These are phyloP conservation scores for Augochlorella aurata DNA, from an alignment of 2,888 invertebrate species.

Conservation along the genomic window DNA sequence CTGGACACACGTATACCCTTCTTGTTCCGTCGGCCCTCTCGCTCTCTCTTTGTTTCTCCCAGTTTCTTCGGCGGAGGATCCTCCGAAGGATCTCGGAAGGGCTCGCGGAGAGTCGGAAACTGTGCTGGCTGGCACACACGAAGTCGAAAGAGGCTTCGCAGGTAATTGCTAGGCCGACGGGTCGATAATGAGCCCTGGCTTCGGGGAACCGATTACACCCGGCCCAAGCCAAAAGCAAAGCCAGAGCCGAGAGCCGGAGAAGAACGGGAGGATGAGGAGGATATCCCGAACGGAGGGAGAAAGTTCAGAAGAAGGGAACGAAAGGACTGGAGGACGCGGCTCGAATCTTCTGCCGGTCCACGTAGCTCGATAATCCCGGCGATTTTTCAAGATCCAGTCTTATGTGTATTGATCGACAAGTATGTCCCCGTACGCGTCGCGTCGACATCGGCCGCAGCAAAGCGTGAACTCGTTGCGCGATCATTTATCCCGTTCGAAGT, in stretches of 20 bases:
- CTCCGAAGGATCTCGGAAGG: slow-evolving; percentile 63
- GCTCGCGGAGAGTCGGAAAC: slow-evolving; percentile 70
- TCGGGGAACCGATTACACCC: slow-evolving; percentile 82
- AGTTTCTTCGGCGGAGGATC: slow-evolving; percentile 35
- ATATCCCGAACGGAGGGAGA: slow-evolving; percentile 45
- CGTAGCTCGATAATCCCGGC: slow-evolving; percentile 38
- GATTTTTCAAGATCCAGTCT: slow-evolving; percentile 29
- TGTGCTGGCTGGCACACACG: slow-evolving; percentile 77
- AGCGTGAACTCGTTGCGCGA: background rate
- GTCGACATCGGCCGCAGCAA: background rate
- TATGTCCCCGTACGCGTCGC: no score
- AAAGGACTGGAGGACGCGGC: slow-evolving; percentile 33
- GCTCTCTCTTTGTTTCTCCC: background rate
- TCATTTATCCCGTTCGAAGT: background rate
- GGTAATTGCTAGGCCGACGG: slow-evolving; percentile 82
- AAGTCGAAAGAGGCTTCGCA: slow-evolving; percentile 79
- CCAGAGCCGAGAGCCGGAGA: slow-evolving; percentile 62
- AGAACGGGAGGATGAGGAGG: slow-evolving; percentile 46
- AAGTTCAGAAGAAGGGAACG: slow-evolving; percentile 47
- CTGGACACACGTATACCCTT: slow-evolving; percentile 38
- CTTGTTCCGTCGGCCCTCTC: background rate
- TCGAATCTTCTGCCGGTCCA: slow-evolving; percentile 40
- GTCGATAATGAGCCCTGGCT: slow-evolving; percentile 82
- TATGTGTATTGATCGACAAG: background rate
- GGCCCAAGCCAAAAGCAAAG: slow-evolving; percentile 79